Base-by-base conservation (phyloP, 1,140 invertebrate species). In the Euglossa dilemma region DNA sequence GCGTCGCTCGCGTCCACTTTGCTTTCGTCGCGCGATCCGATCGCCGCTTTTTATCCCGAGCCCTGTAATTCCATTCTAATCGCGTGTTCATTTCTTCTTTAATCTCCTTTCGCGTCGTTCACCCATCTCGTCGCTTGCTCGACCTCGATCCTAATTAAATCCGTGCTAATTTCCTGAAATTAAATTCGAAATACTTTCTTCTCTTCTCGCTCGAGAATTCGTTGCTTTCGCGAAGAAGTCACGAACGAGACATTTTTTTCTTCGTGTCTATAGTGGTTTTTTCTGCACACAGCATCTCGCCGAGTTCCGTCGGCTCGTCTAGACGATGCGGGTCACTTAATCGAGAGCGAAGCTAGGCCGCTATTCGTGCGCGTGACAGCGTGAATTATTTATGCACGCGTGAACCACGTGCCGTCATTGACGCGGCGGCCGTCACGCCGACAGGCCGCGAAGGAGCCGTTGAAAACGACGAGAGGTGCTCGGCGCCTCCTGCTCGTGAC, bases 381-480 rank as follows among this genome's bases (percentile, higher is more conserved):
- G 83, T 85, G 85, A 89, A 90, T 90, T 83, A 91, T 89, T 85
- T 89, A 89, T 90, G 79, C 64, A 81, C 85, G 80, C 73, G 80
- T 67, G 61, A 50, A 67, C 80, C 57, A 57, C 72, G 77, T 85
- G 79, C 87, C 71, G 83, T 75, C 54, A 74, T 76, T 82, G 81
- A 72, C 74, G 74, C 56, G 52, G 73, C 80, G 52, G 73, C 80
- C 80, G 80, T 82, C 80, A 76, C 80, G 61, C 75, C 80, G 80
- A 76, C 79, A 61, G 70, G 45, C 57, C 36, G 70, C 72, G 74
- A 82, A 82, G 80, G 45, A 82, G 73, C 45, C 80, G 80, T 69
- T 82, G 43, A 25, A 76, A 82, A 81, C 71, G 71, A 67, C 80
- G 80, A 82, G 80, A 82, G 80, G 63, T 69, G 73, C 72, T 81